These are phyloP conservation scores for Trichopria drosophilae DNA, from an alignment of 2,888 invertebrate species.

Conservation along the genomic window DNA sequence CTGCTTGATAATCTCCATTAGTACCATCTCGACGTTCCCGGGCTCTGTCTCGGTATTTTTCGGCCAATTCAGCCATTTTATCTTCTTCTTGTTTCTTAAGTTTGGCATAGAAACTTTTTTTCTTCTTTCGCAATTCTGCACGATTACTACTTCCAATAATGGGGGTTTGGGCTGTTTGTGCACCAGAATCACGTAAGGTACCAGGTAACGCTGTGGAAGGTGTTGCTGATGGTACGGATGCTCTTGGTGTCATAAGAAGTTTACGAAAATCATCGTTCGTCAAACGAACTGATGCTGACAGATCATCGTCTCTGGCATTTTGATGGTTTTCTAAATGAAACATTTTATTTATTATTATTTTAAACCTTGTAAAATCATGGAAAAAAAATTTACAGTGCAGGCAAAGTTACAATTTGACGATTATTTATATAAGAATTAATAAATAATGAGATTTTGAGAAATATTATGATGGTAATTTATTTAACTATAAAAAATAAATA, in stretches of 20 bases:
- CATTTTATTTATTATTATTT: too few relatives aligned
- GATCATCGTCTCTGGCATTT: constrained; percentile 56
- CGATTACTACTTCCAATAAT: constrained; percentile 55
- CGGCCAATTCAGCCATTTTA: constrained; percentile 89
- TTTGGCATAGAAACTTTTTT: constrained; percentile 92
- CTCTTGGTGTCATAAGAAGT: constrained; percentile 90
- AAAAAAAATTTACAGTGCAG: too few relatives aligned
- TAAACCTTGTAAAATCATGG: too few relatives aligned
- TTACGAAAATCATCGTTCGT: constrained; percentile 98
- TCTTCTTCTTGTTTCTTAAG: constrained; percentile 94
- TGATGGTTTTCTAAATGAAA: too few relatives aligned
- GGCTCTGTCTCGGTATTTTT: constrained; percentile 90
- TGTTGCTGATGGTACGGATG: constrained; percentile 66
- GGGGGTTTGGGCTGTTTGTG: constrained; percentile 64
- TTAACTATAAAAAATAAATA: too few relatives aligned
- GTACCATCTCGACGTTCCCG: constrained; percentile 86
- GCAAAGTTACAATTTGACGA: too few relatives aligned
- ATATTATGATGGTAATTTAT: too few relatives aligned
- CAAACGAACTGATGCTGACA: constrained; percentile 70
- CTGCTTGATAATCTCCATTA: constrained; percentile 77
- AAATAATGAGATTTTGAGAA: too few relatives aligned
- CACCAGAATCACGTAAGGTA: constrained; percentile 71
- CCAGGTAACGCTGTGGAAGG: constrained; percentile 63
- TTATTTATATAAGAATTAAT: too few relatives aligned
- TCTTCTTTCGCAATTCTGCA: constrained; percentile 84